phyloP scores from a whole-genome alignment of 2,888 invertebrate genomes.

The Cistogaster globosa region DNA sequence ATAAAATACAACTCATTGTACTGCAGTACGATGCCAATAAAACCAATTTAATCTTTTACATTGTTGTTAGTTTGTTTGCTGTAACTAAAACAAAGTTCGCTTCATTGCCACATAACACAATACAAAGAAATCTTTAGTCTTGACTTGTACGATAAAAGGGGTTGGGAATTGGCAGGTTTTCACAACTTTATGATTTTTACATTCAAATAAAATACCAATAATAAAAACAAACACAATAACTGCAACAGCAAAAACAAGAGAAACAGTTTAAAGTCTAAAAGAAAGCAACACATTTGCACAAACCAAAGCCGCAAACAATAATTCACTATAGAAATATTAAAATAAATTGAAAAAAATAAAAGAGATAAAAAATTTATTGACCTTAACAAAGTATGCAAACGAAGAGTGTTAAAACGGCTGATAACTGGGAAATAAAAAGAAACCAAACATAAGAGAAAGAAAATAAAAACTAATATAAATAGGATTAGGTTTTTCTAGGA shows the following conservation, averaged over 20 bases:
- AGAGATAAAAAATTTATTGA: slow-evolving; percentile 62
- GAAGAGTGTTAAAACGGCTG: slow-evolving; percentile 38
- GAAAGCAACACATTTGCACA: slow-evolving; percentile 20
- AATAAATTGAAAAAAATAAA: slow-evolving; percentile 37
- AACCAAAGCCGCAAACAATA: slow-evolving; percentile 49
- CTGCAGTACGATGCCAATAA: slow-evolving; percentile 3
- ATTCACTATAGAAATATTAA: slow-evolving; percentile 29
- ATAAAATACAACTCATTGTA: not conserved
- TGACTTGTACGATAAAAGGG: not conserved
- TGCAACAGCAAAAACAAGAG: slow-evolving; percentile 19
- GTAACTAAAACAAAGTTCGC: slow-evolving; percentile 3
- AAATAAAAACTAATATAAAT: slow-evolving; percentile 58
- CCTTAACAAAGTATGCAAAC: slow-evolving; percentile 63
- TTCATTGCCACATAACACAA: slow-evolving; percentile 7
- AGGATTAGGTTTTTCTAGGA: slow-evolving; percentile 57
- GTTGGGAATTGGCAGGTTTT: not conserved
- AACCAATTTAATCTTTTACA: slow-evolving; percentile 30
- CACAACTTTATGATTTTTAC: slow-evolving; percentile 42
- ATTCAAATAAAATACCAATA: not conserved
- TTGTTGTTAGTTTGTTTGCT: not conserved
- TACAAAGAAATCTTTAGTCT: not conserved
- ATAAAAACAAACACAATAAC: slow-evolving; percentile 1
- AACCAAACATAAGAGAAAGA: slow-evolving; percentile 24
- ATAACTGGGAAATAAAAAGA: slow-evolving; percentile 5
- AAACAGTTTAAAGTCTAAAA: slow-evolving; percentile 30